phyloP scores from a whole-genome alignment of 2,113 vertebrate species.

The Desmodus rotundus region DNA sequence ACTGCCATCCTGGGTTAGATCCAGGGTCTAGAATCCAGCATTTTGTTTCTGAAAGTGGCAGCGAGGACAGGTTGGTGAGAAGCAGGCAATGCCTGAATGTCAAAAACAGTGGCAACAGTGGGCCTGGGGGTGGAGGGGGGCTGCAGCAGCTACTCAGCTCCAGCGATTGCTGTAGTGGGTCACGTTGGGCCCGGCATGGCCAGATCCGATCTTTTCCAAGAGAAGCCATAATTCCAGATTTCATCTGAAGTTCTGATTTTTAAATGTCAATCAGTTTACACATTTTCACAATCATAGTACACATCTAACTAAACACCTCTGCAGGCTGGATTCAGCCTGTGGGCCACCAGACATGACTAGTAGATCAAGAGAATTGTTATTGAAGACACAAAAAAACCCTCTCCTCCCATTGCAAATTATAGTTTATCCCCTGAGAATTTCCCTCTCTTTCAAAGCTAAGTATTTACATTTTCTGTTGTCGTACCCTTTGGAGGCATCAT shows the following conservation, averaged over 20 bases:
- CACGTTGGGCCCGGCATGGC: no score
- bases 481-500: neutral
- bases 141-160: neutral
- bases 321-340: neutral
- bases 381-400: neutral
- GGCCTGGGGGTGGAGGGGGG: no score
- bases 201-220: neutral
- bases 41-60: slow-evolving; percentile 14
- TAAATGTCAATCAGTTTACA: neutral
- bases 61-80: neutral
- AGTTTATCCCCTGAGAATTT: neutral
- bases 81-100: neutral
- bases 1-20: neutral
- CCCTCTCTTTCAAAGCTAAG: neutral
- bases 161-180: neutral
- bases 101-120: neutral
- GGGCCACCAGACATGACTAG: neutral
- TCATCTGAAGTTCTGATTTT: neutral
- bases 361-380: neutral
- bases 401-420: neutral
- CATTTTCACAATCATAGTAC: neutral
- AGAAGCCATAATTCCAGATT: neutral
- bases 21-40: neutral
- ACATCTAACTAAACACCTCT: neutral
- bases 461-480: neutral